These are phyloP conservation scores for Lasioglossum malachurum DNA, from an alignment of 2,888 invertebrate genomes.

Conservation along the genomic window DNA sequence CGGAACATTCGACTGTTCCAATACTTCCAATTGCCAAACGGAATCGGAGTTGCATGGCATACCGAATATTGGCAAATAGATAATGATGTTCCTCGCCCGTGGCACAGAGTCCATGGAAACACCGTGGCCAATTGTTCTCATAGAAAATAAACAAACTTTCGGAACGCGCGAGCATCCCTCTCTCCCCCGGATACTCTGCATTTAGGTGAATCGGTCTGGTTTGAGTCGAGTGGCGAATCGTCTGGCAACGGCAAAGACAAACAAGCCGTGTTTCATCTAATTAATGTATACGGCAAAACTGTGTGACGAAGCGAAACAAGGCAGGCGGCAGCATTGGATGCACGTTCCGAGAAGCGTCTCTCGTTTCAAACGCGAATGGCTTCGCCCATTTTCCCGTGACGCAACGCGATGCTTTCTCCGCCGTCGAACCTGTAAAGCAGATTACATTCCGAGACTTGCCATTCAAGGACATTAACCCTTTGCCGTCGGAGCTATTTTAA, in stretches of 20 bases:
- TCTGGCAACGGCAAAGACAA: conserved; percentile 37
- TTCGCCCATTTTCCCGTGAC: neutral
- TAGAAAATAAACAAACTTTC: neutral
- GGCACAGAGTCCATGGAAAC: neutral
- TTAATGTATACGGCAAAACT: conserved; percentile 54
- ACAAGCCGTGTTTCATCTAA: conserved; percentile 45
- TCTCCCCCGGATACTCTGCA: neutral
- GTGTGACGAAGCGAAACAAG: conserved; percentile 27
- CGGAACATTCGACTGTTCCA: neutral
- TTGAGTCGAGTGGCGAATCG: conserved; percentile 24
- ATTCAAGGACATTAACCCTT: neutral
- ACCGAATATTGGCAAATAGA: neutral
- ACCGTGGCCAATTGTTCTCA: neutral
- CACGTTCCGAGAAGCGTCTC: neutral
- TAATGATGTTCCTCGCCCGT: neutral
- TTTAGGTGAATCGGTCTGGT: neutral
- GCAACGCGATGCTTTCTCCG: neutral
- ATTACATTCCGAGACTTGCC: neutral
- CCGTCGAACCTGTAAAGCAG: neutral
- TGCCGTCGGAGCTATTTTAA: no score
- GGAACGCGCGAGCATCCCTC: neutral
- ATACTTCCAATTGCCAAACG: neutral
- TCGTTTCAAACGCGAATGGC: neutral
- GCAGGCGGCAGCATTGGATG: neutral
- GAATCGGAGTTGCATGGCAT: neutral